Evolutionary conservation across 2,113 vertebrate species (phyloP).

Genomic region (Crotalus helleri): DNA sequence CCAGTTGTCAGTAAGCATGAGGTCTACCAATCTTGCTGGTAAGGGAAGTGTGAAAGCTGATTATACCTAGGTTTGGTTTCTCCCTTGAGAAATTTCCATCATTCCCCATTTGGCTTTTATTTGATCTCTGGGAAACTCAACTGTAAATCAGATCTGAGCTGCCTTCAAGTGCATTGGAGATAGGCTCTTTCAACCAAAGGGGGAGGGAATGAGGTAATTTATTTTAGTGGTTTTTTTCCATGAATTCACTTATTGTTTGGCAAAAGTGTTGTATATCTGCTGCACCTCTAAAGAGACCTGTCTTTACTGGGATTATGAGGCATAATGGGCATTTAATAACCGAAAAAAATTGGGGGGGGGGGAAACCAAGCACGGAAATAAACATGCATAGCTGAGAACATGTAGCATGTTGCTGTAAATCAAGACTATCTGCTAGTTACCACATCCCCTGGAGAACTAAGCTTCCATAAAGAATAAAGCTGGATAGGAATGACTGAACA

Average conservation of each 20-base stretch:
- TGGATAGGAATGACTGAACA: not conserved
- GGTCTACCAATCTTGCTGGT: constrained; percentile 8
- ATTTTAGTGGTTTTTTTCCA: constrained; percentile 12
- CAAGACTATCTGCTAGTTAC: constrained; percentile 31
- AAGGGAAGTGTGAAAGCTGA: constrained; percentile 31
- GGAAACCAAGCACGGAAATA: not conserved
- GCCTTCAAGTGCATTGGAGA: constrained; percentile 33
- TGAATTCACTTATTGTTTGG: not conserved
- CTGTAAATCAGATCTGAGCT: constrained; percentile 31
- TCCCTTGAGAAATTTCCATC: constrained; percentile 35
- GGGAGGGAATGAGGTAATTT: constrained; percentile 9
- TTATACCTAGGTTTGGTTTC: constrained; percentile 43
- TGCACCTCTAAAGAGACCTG: not conserved
- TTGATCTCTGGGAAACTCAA: constrained; percentile 42
- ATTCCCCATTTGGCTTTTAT: constrained; percentile 35
- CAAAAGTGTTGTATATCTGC: constrained; percentile 38
- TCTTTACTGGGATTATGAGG: constrained; percentile 34
- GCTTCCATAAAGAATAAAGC: not conserved
- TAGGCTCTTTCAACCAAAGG: constrained; percentile 14
- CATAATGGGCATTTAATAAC: constrained; percentile 27
- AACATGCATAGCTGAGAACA: not conserved
- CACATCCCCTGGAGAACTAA: not conserved
- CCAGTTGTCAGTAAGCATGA: not conserved
- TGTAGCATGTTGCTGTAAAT: not conserved
- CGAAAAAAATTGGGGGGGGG: not conserved